Base-by-base conservation (phyloP, 92 coral and sea anemone species). In the Actinostola sp. region DNA sequence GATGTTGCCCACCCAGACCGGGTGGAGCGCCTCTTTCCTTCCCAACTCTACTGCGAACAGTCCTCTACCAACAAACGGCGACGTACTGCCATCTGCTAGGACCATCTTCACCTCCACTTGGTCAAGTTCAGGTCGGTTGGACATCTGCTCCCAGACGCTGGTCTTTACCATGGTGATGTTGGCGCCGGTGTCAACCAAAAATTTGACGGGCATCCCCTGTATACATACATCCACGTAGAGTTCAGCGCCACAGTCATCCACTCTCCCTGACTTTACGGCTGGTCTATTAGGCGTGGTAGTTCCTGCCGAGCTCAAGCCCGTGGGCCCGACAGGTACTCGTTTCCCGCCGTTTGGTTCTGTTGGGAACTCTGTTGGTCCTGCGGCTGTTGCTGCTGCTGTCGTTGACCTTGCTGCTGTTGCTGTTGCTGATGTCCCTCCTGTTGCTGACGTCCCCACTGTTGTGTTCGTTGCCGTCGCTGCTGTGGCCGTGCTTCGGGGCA, bases 161-260 rank as follows among this genome's bases (percentile, higher is more conserved):
- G 85, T 16, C 62, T 79, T 30, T 14, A 85, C 24, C 8, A 74
- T 85, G 23, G 82, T 67, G 46, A 71, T 72, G 48, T 77, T 84
- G n/a, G 78, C 72, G 34, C 89, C 82, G 6, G 82, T 62, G 25
- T 79, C 77, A 43, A 64, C 23, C 69, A 86, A 52, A 30, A 86
- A 82, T 61, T 54, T 65, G 72, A 81, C 65, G 21, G 82, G 81
- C 31, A 13, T 66, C 0, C 63, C 81, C 25, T 72, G 57, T 59
- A 82, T 50, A 6, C 20, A 11, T 13, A 77, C 84, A 1, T 41
- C 63, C 0, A 86, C 62, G 58, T 76, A 76, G 30, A 41, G 43
- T 16, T 36, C 44, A 50, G 21, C 53, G 17, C 41, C 27, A 38
- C 71, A 25, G 57, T 43, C 45, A 10, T 67, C 57, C 48, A 25